phyloP scores from a whole-genome alignment of 2,113 vertebrate genomes.

The Macquaria ambigua region DNA sequence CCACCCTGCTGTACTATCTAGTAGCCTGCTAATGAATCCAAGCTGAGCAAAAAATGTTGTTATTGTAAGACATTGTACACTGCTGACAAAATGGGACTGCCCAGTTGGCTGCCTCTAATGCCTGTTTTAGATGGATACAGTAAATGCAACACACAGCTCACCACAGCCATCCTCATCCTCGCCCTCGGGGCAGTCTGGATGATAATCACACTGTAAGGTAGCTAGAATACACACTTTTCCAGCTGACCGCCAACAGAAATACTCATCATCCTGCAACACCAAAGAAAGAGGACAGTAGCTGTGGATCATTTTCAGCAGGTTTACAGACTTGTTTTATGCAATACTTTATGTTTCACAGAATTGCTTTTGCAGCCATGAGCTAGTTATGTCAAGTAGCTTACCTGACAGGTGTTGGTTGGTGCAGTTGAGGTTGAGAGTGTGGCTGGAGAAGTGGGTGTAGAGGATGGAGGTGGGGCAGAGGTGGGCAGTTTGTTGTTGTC shows the following conservation, averaged over 20 bases:
- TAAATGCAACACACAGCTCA: slow-evolving; percentile 45
- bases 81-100: background rate
- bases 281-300: background rate
- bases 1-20: background rate
- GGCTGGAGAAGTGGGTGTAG: slow-evolving; percentile 48
- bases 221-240: slow-evolving; percentile 65
- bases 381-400: slow-evolving; percentile 13
- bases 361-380: background rate
- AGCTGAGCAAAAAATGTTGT: background rate
- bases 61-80: background rate
- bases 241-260: slow-evolving; percentile 78
- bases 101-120: background rate
- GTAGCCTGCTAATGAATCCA: background rate
- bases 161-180: slow-evolving; percentile 77
- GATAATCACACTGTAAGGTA: slow-evolving; percentile 70
- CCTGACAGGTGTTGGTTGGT: slow-evolving; percentile 73
- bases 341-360: background rate
- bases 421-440: background rate
- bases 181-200: slow-evolving; percentile 71
- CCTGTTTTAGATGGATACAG: background rate
- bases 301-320: background rate
- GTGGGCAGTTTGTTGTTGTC: slow-evolving; percentile 74
- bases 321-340: background rate
- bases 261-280: slow-evolving; percentile 74
- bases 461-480: slow-evolving; percentile 42